Evolutionary conservation across 2,113 vertebrate genomes (phyloP).

Genomic region (Petaurus breviceps): DNA sequence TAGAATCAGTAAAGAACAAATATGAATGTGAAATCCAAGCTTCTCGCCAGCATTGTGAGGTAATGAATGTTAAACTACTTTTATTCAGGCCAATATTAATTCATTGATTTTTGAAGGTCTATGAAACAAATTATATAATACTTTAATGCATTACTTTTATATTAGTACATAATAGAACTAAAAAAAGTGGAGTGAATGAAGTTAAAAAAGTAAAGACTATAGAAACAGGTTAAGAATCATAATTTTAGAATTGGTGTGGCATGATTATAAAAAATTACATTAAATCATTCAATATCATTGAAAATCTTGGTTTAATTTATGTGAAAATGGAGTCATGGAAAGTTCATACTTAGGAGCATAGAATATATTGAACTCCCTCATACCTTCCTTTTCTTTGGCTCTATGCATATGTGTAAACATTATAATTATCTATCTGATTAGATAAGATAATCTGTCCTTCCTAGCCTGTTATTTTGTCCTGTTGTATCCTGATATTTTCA

Average conservation of each 20-base stretch:
- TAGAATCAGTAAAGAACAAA: conserved; percentile 98
- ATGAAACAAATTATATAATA: conserved; percentile 27
- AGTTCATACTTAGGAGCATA: neutral
- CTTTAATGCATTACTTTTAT: conserved; percentile 41
- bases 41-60: conserved; percentile 97
- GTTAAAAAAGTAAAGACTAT: conserved; percentile 7
- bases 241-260: conserved; percentile 50
- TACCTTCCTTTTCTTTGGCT: neutral
- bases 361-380: neutral
- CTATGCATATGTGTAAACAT: neutral
- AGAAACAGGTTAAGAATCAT: conserved; percentile 32
- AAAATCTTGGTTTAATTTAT: conserved; percentile 51
- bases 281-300: conserved; percentile 18
- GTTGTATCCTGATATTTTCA: neutral
- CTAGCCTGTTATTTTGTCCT: neutral
- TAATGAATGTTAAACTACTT: conserved; percentile 80
- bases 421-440: neutral
- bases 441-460: neutral
- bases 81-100: conserved; percentile 65
- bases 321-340: conserved; percentile 31
- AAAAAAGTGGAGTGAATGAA: neutral
- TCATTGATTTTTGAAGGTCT: conserved; percentile 42
- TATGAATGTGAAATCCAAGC: conserved; percentile 99
- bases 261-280: conserved; percentile 42
- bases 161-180: neutral